Evolutionary conservation across 2,888 invertebrate genomes (phyloP).

Genomic region (Cheilosia pagana): DNA sequence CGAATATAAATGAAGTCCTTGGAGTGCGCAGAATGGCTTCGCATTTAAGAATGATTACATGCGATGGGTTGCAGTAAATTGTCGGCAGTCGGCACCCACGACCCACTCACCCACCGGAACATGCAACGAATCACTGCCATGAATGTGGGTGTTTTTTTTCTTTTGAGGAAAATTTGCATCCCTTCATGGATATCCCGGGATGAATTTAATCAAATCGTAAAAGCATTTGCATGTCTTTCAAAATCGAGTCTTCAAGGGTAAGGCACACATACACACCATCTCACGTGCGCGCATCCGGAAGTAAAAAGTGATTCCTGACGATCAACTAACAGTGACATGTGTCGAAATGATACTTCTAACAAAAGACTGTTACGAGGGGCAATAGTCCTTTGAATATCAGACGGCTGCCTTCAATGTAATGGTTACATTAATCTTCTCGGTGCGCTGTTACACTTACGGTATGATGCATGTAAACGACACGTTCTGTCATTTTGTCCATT

Average conservation of each 20-base stretch:
- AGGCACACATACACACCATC: slow-evolving; percentile 1
- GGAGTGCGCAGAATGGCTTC: slow-evolving; percentile 45
- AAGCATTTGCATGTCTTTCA: slow-evolving; percentile 66
- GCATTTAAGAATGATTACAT: slow-evolving; percentile 63
- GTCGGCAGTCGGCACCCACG: too few relatives aligned
- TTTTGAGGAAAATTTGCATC: slow-evolving; percentile 28
- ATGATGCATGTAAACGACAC: slow-evolving; percentile 66
- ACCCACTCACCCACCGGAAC: slow-evolving; percentile 1
- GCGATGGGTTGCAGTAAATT: slow-evolving; percentile 59
- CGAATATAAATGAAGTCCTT: slow-evolving; percentile 40
- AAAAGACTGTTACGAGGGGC: slow-evolving; percentile 11
- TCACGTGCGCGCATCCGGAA: slow-evolving; percentile 51
- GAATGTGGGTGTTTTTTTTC: neutral
- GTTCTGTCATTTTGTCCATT: slow-evolving; percentile 47
- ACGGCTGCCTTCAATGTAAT: slow-evolving; percentile 59
- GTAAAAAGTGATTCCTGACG: slow-evolving; percentile 58
- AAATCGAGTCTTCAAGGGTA: slow-evolving; percentile 47
- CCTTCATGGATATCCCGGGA: slow-evolving; percentile 36
- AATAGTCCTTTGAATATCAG: slow-evolving; percentile 26
- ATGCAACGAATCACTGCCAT: slow-evolving; percentile 3
- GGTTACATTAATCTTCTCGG: slow-evolving; percentile 67
- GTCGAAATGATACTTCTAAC: slow-evolving; percentile 63
- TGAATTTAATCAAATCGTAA: slow-evolving; percentile 71
- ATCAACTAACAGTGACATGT: slow-evolving; percentile 67
- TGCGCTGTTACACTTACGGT: slow-evolving; percentile 50